A percentile compares a stretch with the other conserved stretches of the same genome.
phyloP scores from a whole-genome alignment of 1,140 invertebrate species.

The Wiebesia pumilae region DNA sequence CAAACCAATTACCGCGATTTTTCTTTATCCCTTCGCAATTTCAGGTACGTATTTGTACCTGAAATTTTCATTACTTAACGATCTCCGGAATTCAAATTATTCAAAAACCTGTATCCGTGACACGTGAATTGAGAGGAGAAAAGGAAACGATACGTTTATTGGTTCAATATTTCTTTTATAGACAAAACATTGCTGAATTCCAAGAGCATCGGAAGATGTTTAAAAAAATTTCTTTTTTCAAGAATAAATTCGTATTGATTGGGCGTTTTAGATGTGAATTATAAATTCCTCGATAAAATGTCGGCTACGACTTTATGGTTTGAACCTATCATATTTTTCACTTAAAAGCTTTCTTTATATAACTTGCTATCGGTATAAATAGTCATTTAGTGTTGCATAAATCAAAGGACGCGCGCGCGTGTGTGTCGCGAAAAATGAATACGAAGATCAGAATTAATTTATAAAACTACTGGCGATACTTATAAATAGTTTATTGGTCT shows the following conservation, averaged over 20 bases:
- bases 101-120: neutral
- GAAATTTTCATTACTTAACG: neutral
- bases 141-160: neutral
- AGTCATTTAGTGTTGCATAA: neutral
- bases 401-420: neutral
- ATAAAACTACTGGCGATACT: neutral
- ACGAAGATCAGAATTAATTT: neutral
- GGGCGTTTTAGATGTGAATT: conserved; percentile 1
- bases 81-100: neutral
- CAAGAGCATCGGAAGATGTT: neutral
- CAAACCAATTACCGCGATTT: conserved; percentile 2
- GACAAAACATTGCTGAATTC: neutral
- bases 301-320: neutral
- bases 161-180: neutral
- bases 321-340: neutral
- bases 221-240: conserved; percentile 18
- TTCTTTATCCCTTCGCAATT: neutral
- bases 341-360: neutral
- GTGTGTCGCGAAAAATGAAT: neutral
- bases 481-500: neutral
- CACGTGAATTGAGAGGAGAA: neutral
- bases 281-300: conserved; percentile 20
- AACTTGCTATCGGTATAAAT: neutral
- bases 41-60: neutral
- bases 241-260: conserved; percentile 26